These are phyloP conservation scores for Drosophila pseudotakahashii DNA, from an alignment of 2,888 invertebrate genomes.

Conservation along the genomic window DNA sequence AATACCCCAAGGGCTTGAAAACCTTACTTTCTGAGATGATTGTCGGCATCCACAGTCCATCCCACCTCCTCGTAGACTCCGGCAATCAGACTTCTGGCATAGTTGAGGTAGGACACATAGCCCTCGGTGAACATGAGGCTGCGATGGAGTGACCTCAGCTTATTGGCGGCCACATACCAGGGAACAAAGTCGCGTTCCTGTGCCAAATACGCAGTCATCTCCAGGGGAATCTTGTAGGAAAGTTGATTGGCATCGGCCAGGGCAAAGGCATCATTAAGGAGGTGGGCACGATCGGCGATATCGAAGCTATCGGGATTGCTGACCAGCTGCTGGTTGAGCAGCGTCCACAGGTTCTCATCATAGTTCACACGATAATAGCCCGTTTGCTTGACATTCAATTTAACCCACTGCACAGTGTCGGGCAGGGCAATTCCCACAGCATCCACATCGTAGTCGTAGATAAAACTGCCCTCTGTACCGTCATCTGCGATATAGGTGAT, in stretches of 20 bases:
- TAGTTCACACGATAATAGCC: slow-evolving; percentile 96
- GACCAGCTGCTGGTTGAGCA: slow-evolving; percentile 79
- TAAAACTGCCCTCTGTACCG: slow-evolving; percentile 61
- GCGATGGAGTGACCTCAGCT: slow-evolving; percentile 85
- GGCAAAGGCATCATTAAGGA: slow-evolving; percentile 92
- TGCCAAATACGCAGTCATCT: slow-evolving; percentile 88
- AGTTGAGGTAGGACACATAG: slow-evolving; percentile 86
- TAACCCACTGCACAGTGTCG: slow-evolving; percentile 88
- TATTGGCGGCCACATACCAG: slow-evolving; percentile 88
- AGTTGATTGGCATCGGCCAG: slow-evolving; percentile 89
- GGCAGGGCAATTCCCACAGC: slow-evolving; percentile 69
- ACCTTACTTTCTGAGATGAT: slow-evolving; percentile 81
- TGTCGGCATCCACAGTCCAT: slow-evolving; percentile 86
- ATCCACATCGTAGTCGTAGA: slow-evolving; percentile 68
- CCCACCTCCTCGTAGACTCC: slow-evolving; percentile 87
- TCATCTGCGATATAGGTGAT: slow-evolving; percentile 88
- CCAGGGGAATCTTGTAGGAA: slow-evolving; percentile 88
- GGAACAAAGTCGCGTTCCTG: slow-evolving; percentile 89
- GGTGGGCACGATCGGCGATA: slow-evolving; percentile 89
- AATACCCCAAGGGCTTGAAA: neutral
- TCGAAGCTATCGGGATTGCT: slow-evolving; percentile 82
- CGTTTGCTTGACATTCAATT: slow-evolving; percentile 92
- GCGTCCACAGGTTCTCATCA: slow-evolving; percentile 87
- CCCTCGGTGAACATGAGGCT: slow-evolving; percentile 86
- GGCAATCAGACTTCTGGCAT: slow-evolving; percentile 86